A percentile compares a stretch with the other conserved stretches of the same genome.
phyloP scores from a whole-genome alignment of 2,888 invertebrate species.

The Chydorus sphaericus region DNA sequence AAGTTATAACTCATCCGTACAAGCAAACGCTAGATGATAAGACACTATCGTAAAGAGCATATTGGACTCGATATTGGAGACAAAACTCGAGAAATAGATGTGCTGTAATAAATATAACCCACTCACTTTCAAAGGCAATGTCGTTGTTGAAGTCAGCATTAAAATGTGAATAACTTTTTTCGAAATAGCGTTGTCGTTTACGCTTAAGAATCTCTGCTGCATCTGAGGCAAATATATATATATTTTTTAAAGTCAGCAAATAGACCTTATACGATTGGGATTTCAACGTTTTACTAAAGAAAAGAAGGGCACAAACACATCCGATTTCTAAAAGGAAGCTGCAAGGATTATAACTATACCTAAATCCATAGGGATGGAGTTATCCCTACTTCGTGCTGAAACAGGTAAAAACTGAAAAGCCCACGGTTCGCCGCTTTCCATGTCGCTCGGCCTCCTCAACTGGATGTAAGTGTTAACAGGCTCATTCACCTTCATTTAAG shows the following conservation, averaged over 20 bases:
- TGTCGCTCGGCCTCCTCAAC: slow-evolving; percentile 68
- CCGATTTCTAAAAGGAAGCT: slow-evolving; percentile 13
- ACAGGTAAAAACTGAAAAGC: slow-evolving; percentile 72
- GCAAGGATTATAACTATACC: too few relatives aligned
- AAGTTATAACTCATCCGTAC: too few relatives aligned
- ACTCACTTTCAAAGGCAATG: slow-evolving; percentile 17
- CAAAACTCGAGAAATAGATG: too few relatives aligned
- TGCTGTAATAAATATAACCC: too few relatives aligned
- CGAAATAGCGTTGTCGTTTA: slow-evolving; percentile 40
- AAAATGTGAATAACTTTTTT: slow-evolving; percentile 26
- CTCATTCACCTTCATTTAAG: slow-evolving; percentile 37
- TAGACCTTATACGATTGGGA: slow-evolving; percentile 9
- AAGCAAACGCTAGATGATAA: neutral
- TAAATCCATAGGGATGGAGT: slow-evolving; percentile 6
- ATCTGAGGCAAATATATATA: slow-evolving; percentile 10
- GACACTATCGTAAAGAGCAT: neutral
- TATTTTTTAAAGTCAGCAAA: too few relatives aligned
- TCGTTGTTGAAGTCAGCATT: slow-evolving; percentile 17
- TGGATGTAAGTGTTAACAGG: slow-evolving; percentile 69
- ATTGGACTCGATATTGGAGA: too few relatives aligned
- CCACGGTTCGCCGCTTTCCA: slow-evolving; percentile 62
- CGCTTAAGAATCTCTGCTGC: slow-evolving; percentile 37
- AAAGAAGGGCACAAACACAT: too few relatives aligned
- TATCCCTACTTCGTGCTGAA: slow-evolving; percentile 53
- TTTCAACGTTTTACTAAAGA: slow-evolving; percentile 11